phyloP scores from a whole-genome alignment of 2,888 invertebrate species.

The Archips xylosteana region DNA sequence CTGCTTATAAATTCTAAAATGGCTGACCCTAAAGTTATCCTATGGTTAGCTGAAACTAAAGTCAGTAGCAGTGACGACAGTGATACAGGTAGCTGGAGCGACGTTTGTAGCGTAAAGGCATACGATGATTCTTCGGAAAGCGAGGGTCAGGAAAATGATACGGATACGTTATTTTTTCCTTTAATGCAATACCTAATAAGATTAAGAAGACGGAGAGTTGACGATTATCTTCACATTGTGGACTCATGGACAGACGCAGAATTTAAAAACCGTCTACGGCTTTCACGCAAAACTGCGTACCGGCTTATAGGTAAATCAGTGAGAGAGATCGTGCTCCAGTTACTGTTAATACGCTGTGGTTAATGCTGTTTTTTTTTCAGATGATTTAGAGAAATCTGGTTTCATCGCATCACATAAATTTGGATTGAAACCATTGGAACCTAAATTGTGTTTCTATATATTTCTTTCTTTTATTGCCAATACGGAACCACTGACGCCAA shows the following conservation, averaged over 20 bases:
- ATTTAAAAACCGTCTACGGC: constrained; percentile 65
- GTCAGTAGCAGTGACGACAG: constrained; percentile 58
- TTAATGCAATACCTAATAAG: constrained; percentile 67
- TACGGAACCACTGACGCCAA: constrained; percentile 68
- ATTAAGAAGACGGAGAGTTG: constrained; percentile 61
- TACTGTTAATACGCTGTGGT: neutral
- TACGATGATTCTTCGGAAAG: constrained; percentile 54
- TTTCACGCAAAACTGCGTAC: constrained; percentile 63
- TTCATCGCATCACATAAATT: constrained; percentile 69
- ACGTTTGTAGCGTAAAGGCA: constrained; percentile 52
- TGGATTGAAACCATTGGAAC: constrained; percentile 68
- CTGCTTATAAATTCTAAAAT: constrained; percentile 43
- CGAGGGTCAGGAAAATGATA: constrained; percentile 54
- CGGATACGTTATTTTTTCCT: constrained; percentile 65
- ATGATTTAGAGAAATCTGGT: constrained; percentile 68
- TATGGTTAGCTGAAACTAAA: constrained; percentile 55
- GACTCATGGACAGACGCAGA: constrained; percentile 69
- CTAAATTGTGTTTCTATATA: constrained; percentile 69
- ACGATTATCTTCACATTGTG: constrained; percentile 68
- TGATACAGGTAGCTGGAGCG: constrained; percentile 64
- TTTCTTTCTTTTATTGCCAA: constrained; percentile 68
- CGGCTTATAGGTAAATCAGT: constrained; percentile 60
- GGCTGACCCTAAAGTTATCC: constrained; percentile 54
- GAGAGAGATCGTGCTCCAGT: neutral
- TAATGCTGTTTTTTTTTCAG: constrained; percentile 54